phyloP scores from a whole-genome alignment of 2,797 vertebrate genomes.

The Masticophis lateralis region DNA sequence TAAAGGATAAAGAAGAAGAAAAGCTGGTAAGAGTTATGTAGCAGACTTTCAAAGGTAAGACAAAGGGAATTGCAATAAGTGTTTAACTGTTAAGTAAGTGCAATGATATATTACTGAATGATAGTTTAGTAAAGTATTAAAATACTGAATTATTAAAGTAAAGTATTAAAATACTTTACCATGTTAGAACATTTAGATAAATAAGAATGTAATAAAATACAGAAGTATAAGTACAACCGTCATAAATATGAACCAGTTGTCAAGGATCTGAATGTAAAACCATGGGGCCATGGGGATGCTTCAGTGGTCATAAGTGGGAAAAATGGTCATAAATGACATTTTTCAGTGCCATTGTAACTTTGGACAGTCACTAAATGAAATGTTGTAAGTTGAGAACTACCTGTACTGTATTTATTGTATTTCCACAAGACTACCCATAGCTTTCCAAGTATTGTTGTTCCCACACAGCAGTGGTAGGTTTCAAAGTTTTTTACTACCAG shows the following conservation, averaged over 20 bases:
- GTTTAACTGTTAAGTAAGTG: background rate
- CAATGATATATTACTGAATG: background rate
- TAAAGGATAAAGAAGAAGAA: background rate
- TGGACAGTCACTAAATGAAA: too few species aligned
- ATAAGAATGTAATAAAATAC: background rate
- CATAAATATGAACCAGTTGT: too few species aligned
- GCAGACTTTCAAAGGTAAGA: background rate
- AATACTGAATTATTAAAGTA: background rate
- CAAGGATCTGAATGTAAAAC: too few species aligned
- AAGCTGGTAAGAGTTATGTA: background rate
- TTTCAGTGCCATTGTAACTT: too few species aligned
- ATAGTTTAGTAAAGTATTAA: background rate
- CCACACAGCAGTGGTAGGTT: background rate
- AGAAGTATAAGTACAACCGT: background rate
- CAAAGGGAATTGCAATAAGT: background rate
- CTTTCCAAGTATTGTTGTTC: background rate
- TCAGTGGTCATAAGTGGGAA: too few species aligned
- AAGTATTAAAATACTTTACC: background rate
- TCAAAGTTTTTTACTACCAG: too few species aligned
- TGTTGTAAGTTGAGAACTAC: too few species aligned
- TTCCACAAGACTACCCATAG: background rate
- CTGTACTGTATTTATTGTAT: background rate
- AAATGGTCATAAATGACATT: too few species aligned
- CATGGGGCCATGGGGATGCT: too few species aligned
- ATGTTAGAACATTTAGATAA: background rate